Evolutionary conservation across 2,888 invertebrate genomes (phyloP).

Genomic region (Synanthedon vespiformis): DNA sequence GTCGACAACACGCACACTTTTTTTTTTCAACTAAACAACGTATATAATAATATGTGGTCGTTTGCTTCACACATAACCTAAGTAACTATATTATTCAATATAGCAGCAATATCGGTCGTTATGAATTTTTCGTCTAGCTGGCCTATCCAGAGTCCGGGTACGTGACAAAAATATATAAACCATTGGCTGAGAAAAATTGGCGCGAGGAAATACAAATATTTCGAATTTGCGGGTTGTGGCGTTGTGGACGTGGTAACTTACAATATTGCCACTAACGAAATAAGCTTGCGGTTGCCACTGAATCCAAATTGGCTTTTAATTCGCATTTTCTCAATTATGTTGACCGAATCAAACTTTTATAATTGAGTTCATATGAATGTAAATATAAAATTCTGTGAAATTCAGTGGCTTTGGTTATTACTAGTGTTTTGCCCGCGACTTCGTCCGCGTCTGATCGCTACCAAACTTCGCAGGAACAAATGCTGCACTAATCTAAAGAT

Average conservation of each 20-base stretch:
- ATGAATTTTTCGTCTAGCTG: conserved; percentile 50
- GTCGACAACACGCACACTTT: too few species aligned
- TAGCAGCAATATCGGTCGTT: conserved; percentile 39
- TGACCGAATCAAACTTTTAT: too few species aligned
- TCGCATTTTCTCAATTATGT: too few species aligned
- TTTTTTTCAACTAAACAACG: too few species aligned
- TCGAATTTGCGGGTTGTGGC: conserved; percentile 2
- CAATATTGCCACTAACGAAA: neutral
- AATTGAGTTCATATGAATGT: too few species aligned
- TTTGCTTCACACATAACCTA: conserved; percentile 24
- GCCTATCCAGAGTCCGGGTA: conserved; percentile 26
- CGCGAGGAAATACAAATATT: conserved; percentile 5
- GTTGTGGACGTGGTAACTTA: neutral
- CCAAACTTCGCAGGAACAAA: too few species aligned
- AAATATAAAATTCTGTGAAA: too few species aligned
- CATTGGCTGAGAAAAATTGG: neutral
- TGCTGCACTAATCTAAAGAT: too few species aligned
- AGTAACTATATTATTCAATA: conserved; percentile 64
- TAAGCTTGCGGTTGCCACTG: neutral
- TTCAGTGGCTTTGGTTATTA: too few species aligned
- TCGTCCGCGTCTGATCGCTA: too few species aligned
- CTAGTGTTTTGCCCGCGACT: too few species aligned
- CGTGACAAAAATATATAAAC: conserved; percentile 46
- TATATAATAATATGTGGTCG: too few species aligned
- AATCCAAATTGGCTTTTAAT: neutral